phyloP scores from a whole-genome alignment of 2,113 vertebrate genomes.

The Hoplias malabaricus region DNA sequence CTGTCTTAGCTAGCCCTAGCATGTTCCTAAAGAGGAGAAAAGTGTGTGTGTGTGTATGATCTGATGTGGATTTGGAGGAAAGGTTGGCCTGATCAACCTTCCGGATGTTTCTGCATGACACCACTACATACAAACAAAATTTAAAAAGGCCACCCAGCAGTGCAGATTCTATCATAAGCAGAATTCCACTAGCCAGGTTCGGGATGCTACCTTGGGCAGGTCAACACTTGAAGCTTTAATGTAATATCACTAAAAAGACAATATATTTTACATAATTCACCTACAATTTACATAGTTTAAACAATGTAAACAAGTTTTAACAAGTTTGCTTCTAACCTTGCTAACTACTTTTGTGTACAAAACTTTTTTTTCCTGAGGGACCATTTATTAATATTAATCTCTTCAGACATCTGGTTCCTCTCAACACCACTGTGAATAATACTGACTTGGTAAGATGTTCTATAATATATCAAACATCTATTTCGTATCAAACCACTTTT shows the following conservation, averaged over 20 bases:
- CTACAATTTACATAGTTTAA: too few relatives aligned
- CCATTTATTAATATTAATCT: too few relatives aligned
- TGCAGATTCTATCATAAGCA: background rate
- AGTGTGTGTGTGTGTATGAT: background rate
- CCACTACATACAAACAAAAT: background rate
- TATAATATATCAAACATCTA: too few relatives aligned
- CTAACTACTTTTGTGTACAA: too few relatives aligned
- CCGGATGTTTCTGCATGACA: background rate
- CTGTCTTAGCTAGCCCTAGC: slow-evolving; percentile 22
- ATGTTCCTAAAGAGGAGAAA: slow-evolving; percentile 9
- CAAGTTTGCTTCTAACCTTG: too few relatives aligned
- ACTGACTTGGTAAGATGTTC: too few relatives aligned
- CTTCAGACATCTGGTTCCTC: too few relatives aligned
- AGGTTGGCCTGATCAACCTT: slow-evolving; percentile 32
- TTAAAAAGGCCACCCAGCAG: slow-evolving; percentile 24
- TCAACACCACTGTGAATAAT: too few relatives aligned
- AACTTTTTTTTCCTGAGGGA: too few relatives aligned
- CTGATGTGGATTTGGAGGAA: slow-evolving; percentile 15
- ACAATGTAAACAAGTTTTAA: too few relatives aligned
- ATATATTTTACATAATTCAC: too few relatives aligned
- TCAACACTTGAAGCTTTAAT: background rate
- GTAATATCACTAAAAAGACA: background rate
- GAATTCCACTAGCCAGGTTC: slow-evolving; percentile 16
- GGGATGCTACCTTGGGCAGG: background rate
- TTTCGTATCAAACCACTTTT: too few relatives aligned